These are phyloP conservation scores for Gadus macrocephalus DNA, from an alignment of 2,113 vertebrate genomes.

Conservation along the genomic window DNA sequence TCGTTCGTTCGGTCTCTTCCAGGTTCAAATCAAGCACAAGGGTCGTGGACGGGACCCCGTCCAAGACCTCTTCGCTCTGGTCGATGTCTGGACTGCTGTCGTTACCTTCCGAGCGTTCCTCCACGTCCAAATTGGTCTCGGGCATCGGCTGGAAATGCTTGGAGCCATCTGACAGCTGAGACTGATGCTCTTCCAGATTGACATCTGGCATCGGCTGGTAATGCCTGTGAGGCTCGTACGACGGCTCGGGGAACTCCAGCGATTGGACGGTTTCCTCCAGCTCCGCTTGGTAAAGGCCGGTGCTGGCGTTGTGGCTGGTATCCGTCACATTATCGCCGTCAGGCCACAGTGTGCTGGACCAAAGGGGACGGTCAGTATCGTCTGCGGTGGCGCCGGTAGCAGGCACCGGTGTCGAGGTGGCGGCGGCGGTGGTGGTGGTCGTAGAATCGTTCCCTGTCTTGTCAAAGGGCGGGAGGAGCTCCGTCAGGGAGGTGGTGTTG, in stretches of 20 bases:
- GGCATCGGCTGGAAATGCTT: constrained; percentile 29
- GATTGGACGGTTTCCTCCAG: constrained; percentile 28
- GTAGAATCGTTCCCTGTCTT: constrained; percentile 25
- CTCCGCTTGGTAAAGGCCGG: constrained; percentile 43
- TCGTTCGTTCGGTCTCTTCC: constrained; percentile 23
- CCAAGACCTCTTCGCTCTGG: constrained; percentile 24
- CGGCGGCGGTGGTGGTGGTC: neutral
- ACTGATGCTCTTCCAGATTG: constrained; percentile 1
- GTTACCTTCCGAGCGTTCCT: constrained; percentile 13
- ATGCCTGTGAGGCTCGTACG: constrained; percentile 21
- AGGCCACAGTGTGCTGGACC: constrained; percentile 17
- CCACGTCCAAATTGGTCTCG: constrained; percentile 20
- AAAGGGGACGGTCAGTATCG: constrained; percentile 4
- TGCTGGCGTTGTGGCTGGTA: constrained; percentile 27
- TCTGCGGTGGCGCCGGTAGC: constrained; percentile 22
- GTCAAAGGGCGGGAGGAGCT: constrained; percentile 19
- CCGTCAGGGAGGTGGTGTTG: constrained; percentile 5
- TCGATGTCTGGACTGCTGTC: constrained; percentile 21
- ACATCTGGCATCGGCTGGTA: constrained; percentile 35
- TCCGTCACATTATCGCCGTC: constrained; percentile 32
- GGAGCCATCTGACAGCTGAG: constrained; percentile 10
- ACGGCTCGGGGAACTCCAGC: neutral
- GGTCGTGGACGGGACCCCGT: constrained; percentile 20
- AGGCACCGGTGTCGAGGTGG: constrained; percentile 7
- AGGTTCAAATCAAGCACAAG: constrained; percentile 20